Conservation (phyloP, 2,797 vertebrate species). For the Cyprinodon diabolis region DNA sequence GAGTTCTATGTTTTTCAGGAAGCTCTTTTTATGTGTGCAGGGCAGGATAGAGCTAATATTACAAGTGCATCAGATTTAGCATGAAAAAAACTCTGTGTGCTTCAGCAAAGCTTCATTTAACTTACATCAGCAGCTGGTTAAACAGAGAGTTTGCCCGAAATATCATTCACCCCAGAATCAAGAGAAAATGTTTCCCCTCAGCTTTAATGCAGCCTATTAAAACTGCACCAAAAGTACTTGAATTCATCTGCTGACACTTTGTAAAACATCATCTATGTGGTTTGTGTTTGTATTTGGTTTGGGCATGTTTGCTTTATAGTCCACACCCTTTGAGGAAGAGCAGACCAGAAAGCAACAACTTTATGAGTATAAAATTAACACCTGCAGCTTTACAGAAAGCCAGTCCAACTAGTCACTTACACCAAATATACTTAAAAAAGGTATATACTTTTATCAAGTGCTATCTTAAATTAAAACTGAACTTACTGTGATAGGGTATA, state of each 20-base stretch:
- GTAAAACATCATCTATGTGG: conserved; percentile 37
- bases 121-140: conserved; percentile 1
- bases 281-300: conserved; percentile 66
- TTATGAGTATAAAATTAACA: conserved; percentile 59
- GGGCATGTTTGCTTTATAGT: conserved; percentile 45
- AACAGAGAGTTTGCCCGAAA: conserved; percentile 4
- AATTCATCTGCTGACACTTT: conserved; percentile 50
- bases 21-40: neutral
- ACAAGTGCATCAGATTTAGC: neutral
- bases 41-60: neutral
- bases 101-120: neutral
- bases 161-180: conserved; percentile 13
- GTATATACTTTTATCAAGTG: conserved; percentile 57
- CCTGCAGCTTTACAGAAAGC: conserved; percentile 43
- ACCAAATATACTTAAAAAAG: conserved; percentile 51
- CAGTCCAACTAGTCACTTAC: conserved; percentile 40
- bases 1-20: neutral
- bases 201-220: conserved; percentile 45
- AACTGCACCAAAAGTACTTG: conserved; percentile 36
- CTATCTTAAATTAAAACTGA: conserved; percentile 26
- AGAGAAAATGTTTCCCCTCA: conserved; percentile 25
- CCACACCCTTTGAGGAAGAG: conserved; percentile 36
- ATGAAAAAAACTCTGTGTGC: neutral
- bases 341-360: conserved; percentile 50
- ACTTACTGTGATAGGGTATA: conserved; percentile 17